phyloP scores from a whole-genome alignment of 2,888 invertebrate genomes.

The Epinotia bilunana region DNA sequence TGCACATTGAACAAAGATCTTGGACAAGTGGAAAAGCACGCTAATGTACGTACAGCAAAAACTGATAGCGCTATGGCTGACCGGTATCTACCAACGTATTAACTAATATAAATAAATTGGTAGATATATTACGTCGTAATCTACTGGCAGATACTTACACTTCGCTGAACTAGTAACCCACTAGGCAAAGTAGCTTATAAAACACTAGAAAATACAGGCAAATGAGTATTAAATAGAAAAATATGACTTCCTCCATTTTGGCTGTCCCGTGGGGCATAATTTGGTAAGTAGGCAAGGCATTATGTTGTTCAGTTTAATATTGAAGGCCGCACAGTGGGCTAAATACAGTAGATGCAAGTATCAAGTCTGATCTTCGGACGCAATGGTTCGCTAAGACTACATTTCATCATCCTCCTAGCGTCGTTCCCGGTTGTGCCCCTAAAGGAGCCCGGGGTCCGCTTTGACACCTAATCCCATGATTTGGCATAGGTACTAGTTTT shows the following conservation, averaged over 20 bases:
- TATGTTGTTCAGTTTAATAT: slow-evolving; percentile 71
- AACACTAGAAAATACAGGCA: slow-evolving; percentile 35
- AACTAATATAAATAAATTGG: background rate
- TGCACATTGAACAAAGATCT: no score
- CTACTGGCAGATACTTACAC: slow-evolving; percentile 13
- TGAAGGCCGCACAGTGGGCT: slow-evolving; percentile 56
- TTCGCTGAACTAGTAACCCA: slow-evolving; percentile 28
- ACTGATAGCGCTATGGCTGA: background rate
- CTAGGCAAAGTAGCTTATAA: slow-evolving; percentile 28
- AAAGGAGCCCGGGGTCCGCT: no score
- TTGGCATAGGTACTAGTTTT: no score
- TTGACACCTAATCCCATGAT: no score
- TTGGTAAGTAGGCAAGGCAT: slow-evolving; percentile 57
- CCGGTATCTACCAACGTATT: background rate
- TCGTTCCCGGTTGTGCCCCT: no score
- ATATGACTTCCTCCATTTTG: slow-evolving; percentile 48
- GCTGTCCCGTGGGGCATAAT: slow-evolving; percentile 48
- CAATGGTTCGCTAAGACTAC: background rate
- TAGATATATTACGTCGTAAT: background rate
- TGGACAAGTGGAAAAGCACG: no score
- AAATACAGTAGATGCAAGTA: slow-evolving; percentile 14
- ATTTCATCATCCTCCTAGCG: no score
- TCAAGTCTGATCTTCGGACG: background rate
- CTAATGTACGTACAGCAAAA: no score
- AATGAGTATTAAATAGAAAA: slow-evolving; percentile 48